Evolutionary conservation across 64 coral and sea anemone genomes (phyloP).

Genomic region (Pocillopora damicornis): DNA sequence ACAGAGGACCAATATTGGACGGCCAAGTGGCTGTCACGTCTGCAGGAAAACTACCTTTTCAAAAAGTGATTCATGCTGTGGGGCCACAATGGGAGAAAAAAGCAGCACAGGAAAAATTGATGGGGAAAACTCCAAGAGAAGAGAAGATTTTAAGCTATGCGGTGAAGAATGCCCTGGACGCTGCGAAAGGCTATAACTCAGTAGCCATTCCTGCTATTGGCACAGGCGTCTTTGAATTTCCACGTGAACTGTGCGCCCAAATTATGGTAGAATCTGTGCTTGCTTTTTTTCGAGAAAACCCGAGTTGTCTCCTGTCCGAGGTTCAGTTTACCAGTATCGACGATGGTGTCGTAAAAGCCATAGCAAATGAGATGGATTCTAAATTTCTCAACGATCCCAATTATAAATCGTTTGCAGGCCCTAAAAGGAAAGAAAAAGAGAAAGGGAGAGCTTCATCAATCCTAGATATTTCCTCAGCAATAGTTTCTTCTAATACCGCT

Average conservation of each 20-base stretch:
- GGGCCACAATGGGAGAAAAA: constrained; percentile 46
- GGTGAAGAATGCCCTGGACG: neutral
- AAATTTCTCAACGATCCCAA: neutral
- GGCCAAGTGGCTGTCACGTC: constrained; percentile 40
- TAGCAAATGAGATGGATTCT: constrained; percentile 4
- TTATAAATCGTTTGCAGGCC: neutral
- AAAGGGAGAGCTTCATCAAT: too few species aligned
- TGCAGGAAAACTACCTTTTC: constrained; percentile 55
- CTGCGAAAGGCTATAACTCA: neutral
- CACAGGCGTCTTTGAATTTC: constrained; percentile 23
- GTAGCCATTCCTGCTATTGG: constrained; percentile 42
- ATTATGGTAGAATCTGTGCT: constrained; percentile 13
- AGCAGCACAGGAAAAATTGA: neutral
- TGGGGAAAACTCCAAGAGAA: neutral
- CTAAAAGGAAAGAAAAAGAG: neutral
- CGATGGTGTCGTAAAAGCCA: neutral
- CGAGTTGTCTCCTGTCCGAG: constrained; percentile 6
- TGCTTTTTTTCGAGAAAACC: neutral
- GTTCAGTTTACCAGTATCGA: constrained; percentile 37
- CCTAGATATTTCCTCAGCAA: neutral
- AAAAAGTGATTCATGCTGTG: constrained; percentile 57
- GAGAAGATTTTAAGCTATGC: constrained; percentile 14
- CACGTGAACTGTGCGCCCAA: constrained; percentile 15
- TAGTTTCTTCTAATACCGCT: neutral
- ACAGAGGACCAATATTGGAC: neutral